phyloP scores from a whole-genome alignment of 2,888 invertebrate species.

The Himalopsyche anomala region DNA sequence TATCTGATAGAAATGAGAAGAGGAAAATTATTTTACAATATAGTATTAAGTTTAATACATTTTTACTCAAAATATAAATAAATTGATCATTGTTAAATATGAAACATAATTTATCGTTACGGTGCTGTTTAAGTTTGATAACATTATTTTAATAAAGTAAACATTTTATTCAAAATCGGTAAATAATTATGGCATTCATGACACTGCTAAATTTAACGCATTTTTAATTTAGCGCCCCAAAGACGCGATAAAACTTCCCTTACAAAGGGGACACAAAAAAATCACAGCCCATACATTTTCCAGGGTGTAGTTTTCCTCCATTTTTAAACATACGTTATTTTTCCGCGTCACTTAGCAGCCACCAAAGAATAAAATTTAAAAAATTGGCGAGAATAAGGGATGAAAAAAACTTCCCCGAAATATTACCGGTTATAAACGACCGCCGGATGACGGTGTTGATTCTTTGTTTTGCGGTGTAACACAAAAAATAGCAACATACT shows the following conservation, averaged over 20 bases:
- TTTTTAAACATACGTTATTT: slow-evolving; percentile 41
- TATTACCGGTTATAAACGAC: slow-evolving; percentile 63
- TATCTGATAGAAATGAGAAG: too few species aligned
- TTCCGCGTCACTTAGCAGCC: slow-evolving; percentile 54
- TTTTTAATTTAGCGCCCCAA: slow-evolving; percentile 29
- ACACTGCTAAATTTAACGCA: slow-evolving; percentile 1
- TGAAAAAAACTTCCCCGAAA: slow-evolving; percentile 61
- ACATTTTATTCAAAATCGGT: background rate
- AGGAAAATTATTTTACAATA: too few species aligned
- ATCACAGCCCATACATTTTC: slow-evolving; percentile 35
- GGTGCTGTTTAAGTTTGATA: background rate
- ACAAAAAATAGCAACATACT: slow-evolving; percentile 51
- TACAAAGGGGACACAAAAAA: slow-evolving; percentile 34
- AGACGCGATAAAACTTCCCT: slow-evolving; percentile 12
- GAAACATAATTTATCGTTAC: too few species aligned
- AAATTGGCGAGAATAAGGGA: slow-evolving; percentile 48
- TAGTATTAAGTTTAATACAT: too few species aligned
- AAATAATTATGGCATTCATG: slow-evolving; percentile 19
- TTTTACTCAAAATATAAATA: too few species aligned
- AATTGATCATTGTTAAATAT: too few species aligned
- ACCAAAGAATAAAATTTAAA: slow-evolving; percentile 41
- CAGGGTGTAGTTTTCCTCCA: slow-evolving; percentile 45
- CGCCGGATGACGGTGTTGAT: slow-evolving; percentile 61
- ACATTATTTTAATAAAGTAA: background rate
- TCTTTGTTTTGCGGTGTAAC: slow-evolving; percentile 62